Conservation (phyloP, 2,888 invertebrate species). For the Eupithecia exiguata region DNA sequence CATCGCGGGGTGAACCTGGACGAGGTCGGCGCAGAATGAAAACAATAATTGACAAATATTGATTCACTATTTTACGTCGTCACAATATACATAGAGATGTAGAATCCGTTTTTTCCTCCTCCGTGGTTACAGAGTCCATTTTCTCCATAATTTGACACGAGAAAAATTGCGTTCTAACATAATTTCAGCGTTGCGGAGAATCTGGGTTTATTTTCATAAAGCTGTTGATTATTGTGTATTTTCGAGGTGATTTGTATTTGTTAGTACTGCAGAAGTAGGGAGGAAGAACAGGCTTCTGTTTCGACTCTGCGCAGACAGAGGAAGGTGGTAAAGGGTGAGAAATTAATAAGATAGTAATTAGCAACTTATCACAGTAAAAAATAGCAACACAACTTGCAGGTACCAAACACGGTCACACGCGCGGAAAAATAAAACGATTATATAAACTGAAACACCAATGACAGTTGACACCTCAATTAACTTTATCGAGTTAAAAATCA, state of each 20-base stretch:
- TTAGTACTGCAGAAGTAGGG: neutral
- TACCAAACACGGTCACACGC: neutral
- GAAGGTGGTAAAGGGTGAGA: neutral
- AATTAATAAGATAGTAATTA: neutral
- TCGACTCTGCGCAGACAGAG: neutral
- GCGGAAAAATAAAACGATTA: neutral
- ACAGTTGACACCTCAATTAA: slow-evolving; percentile 32
- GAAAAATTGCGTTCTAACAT: slow-evolving; percentile 21
- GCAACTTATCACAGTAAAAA: neutral
- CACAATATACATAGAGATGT: neutral
- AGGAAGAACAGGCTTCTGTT: neutral
- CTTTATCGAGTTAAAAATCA: slow-evolving; percentile 31
- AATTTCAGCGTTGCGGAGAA: slow-evolving; percentile 11
- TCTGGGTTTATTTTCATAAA: slow-evolving; percentile 12
- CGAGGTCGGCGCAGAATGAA: too few species aligned
- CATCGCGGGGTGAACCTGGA: too few species aligned
- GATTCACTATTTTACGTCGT: neutral
- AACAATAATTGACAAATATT: too few species aligned
- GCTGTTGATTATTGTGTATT: slow-evolving; percentile 2
- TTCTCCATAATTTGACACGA: slow-evolving; percentile 30
- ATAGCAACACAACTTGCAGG: neutral
- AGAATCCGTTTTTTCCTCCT: neutral
- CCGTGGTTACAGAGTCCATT: slow-evolving; percentile 11
- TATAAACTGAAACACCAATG: slow-evolving; percentile 5
- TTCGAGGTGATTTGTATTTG: neutral